Evolutionary conservation across 2,113 vertebrate species (phyloP), one percentile per base, ranked within the genome.

Genomic region (Macroglossus sobrinus): DNA sequence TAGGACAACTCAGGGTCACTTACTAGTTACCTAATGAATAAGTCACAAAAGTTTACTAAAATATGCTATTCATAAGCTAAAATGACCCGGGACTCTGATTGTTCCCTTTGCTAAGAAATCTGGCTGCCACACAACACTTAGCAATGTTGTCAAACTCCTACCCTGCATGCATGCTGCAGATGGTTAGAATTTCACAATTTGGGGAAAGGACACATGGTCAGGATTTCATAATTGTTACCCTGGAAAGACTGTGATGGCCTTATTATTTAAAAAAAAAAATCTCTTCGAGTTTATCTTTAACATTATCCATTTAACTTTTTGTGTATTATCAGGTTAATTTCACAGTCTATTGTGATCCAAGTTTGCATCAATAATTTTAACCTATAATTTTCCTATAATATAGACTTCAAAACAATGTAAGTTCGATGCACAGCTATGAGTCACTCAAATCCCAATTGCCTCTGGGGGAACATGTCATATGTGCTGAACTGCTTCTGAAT

Each of bases 331-430:
- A 84, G 88, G 80, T 80, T 94, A 78, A 93, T 89, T 72, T 93
- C 72, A 95, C 45, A 40, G 53, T 89, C 47, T 84, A 19, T 7
- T 53, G 76, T 81, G 55, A 68, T 80, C 53, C 89, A 45, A 28
- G 85, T 91, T 85, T 85, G 33, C 14, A 84, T 79, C 69, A 50
- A 1, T 91, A 93, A 55, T 84, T 89, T 91, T 75, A 79, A n/a
- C 40, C 8, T 35, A 18, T 59, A 82, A 84, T 57, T 91, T 90
- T 82, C 43, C 63, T 55, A 2, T 40, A 16, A 75, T 33, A 66
- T 33, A 66, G 53, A 38, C 55, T 82, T 93, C 45, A 59, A 91
- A 76, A 87, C 68, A 47, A 50, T 59, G 7, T 28, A 61, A 68
- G 47, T 64, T 57, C 64, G 24, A 22, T 69, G 11, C 66, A 69